Evolutionary conservation across 2,888 invertebrate species (phyloP), one percentile per base, ranked within the genome.

Genomic region (Listrodromus nycthemerus): DNA sequence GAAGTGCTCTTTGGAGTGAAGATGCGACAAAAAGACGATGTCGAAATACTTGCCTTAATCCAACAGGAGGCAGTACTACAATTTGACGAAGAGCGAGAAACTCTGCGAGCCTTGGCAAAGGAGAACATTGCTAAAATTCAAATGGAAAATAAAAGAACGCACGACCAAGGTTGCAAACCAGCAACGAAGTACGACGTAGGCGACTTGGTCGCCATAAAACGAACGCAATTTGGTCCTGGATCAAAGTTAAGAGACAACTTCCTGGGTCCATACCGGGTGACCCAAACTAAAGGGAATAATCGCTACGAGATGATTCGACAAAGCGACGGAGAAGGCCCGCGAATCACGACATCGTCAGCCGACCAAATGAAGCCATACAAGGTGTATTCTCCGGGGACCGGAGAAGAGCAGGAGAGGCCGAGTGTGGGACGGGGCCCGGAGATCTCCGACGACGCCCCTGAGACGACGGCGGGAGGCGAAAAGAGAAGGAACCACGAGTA

Each of bases 131-230:
- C 10, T 13, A 80, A 63, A 80, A 88, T 7, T 87, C 76, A 86
- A 21, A 89, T 90, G 76, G 91, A 90, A 69, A 8, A n/a, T n/a
- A n/a, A n/a, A 10, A 24, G 13, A 10, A n/a, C 30, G 0, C 58
- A 84, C 77, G 70, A 80, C 50, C 48, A 69, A 65, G 81, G 79
- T n/a, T 83, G 88, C 69, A 89, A 83, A 52, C 48, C 80, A 45
- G 85, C 90, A 1, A 81, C 45, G 10, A 45, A 75, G 7, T 90
- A 90, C 45, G 19, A 73, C 7, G 58, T 69, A 2, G 86, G 86
- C 3, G 87, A 87, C 41, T n/a, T 86, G 0, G 83, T 86, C 0
- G 86, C 85, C 1, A 86, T 86, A 4, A 75, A 86, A 16, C 61
- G 86, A 10, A 87, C 84, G 0, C 86, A 86, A 19, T 85, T 85